Base-by-base conservation (phyloP, 2,888 invertebrate genomes). In the Unio pictorum region DNA sequence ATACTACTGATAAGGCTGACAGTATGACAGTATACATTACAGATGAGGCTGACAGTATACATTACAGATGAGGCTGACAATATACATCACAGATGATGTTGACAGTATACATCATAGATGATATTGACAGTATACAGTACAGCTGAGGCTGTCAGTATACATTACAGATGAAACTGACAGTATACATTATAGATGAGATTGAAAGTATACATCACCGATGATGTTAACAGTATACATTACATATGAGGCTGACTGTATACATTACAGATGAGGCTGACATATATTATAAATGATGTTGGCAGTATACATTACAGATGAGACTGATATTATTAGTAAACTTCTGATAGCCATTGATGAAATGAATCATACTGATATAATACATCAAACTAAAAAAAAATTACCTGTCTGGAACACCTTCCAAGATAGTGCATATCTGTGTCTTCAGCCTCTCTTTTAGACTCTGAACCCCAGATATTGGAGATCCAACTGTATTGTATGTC, bases 371-470 rank as follows among this genome's bases (percentile, higher is more conserved):
- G 45, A 45, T 45, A 4, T 11, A 11, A 45, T 45, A 45, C 15
- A 15, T 15, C 8, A 45, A 45, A 45, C 45, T 45, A 45, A 45
- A 45, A 45, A 45, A 45, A n/a, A 72, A 71, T 70, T 75, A 87
- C 86, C 78, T 83, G 20, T 81, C 75, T 30, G 73, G 82, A 55
- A 78, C 82, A 23, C 86, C 88, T 54, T 88, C 87, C 34, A 90
- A 75, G 17, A 91, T 75, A 7, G 86, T 83, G 34, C 92, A 90
- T 59, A 95, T 92, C 83, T 94, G 93, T 23, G 94, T 92, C 88
- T 95, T 95, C 55, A 96, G 90, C 23, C 91, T 91, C 20, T 81
- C 91, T 84, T 95, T 95, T 88, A 96, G 94, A 11, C 91, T 90
- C 1, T 92, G 90, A 18, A 93, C 90, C 4, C 92, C 92, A 62